A percentile compares a stretch with the other conserved stretches of the same genome.
Conservation (phyloP, 1,140 invertebrate genomes). For the Anastrepha ludens region DNA sequence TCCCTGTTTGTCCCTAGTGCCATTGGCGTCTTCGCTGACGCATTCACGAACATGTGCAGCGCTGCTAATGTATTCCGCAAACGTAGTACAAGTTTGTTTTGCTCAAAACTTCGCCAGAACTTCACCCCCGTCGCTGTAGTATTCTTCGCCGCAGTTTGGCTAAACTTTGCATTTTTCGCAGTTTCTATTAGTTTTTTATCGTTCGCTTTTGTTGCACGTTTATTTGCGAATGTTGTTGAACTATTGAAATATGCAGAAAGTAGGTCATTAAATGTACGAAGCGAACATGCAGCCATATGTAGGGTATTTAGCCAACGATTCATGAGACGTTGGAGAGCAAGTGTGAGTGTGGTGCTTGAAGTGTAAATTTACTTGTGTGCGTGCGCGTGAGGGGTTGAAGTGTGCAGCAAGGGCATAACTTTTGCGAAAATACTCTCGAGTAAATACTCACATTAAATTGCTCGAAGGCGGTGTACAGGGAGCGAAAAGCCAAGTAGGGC, state of each 20-base stretch:
- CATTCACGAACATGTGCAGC: background rate
- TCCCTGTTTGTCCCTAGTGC: background rate
- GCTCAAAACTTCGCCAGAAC: slow-evolving; percentile 42
- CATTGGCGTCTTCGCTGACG: background rate
- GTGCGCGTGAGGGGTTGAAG: slow-evolving; percentile 8
- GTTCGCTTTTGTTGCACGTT: slow-evolving; percentile 28
- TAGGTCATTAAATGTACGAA: slow-evolving; percentile 52
- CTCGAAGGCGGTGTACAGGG: background rate
- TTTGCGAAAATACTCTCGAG: slow-evolving; percentile 37
- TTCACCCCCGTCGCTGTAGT: background rate
- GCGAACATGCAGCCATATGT: slow-evolving; percentile 39
- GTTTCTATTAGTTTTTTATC: slow-evolving; percentile 21
- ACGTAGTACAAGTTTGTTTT: slow-evolving; percentile 54
- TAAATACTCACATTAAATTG: slow-evolving; percentile 42
- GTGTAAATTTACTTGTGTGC: slow-evolving; percentile 13
- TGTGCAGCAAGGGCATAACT: slow-evolving; percentile 22
- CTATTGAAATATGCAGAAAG: slow-evolving; percentile 52
- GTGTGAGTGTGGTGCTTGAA: background rate
- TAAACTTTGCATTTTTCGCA: slow-evolving; percentile 39
- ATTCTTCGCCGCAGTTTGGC: slow-evolving; percentile 12
- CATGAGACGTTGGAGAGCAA: background rate
- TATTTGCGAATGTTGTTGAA: slow-evolving; percentile 48
- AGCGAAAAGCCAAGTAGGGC: background rate
- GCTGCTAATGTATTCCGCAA: slow-evolving; percentile 52
- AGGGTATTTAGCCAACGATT: slow-evolving; percentile 41